A percentile compares a stretch with the other conserved stretches of the same genome.
These are phyloP conservation scores for Trinectes maculatus DNA, from an alignment of 2,113 vertebrate genomes.

Conservation along the genomic window DNA sequence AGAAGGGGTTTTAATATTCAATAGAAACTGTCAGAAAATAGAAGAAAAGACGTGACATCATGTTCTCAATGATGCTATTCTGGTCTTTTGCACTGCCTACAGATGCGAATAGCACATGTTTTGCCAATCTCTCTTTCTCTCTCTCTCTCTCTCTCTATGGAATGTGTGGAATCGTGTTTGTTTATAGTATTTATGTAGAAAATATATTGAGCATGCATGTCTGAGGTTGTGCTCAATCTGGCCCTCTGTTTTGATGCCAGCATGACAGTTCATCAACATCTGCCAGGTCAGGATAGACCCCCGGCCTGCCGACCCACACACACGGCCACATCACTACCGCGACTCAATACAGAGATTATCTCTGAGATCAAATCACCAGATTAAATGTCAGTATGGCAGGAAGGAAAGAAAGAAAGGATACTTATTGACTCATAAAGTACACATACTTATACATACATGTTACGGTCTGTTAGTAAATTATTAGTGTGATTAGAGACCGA, in stretches of 20 bases:
- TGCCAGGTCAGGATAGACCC: slow-evolving; percentile 11
- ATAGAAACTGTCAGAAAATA: slow-evolving; percentile 16
- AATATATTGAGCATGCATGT: too few relatives aligned
- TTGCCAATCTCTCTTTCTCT: too few relatives aligned
- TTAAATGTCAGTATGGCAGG: slow-evolving; percentile 30
- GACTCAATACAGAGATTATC: slow-evolving; percentile 36
- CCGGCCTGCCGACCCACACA: too few relatives aligned
- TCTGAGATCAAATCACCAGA: slow-evolving; percentile 17
- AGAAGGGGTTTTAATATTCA: background rate
- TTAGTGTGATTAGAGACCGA: background rate
- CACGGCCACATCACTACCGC: background rate
- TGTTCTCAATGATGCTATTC: slow-evolving; percentile 8
- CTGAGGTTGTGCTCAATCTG: slow-evolving; percentile 22
- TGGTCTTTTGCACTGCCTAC: background rate
- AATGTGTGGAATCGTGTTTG: too few relatives aligned
- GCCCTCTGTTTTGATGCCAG: background rate
- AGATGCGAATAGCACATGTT: background rate
- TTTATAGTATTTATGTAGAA: too few relatives aligned
- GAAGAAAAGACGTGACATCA: background rate
- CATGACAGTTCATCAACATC: slow-evolving; percentile 31
- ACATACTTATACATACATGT: background rate
- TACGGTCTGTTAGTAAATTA: too few relatives aligned
- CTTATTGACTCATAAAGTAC: background rate
- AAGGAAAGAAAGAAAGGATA: background rate
- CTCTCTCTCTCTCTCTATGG: too few relatives aligned